Base-by-base conservation (phyloP, 2,113 vertebrate species). In the Oceanodroma tethys region DNA sequence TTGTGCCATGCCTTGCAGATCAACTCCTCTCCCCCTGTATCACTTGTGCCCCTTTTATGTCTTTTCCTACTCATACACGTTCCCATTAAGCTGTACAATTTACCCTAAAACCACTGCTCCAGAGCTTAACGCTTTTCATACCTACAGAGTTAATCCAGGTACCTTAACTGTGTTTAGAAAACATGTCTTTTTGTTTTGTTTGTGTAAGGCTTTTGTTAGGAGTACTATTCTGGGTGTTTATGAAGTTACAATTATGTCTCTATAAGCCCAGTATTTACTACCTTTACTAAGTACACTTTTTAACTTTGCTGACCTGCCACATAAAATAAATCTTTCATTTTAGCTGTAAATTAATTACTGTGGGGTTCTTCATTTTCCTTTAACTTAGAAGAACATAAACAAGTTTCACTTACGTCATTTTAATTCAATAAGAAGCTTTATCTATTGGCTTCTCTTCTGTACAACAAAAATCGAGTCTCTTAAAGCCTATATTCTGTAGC, bases 291-390 rank as follows among this genome's bases (percentile, higher is more conserved):
- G 60, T n/a, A 93, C n/a, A 58, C 43, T 75, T 79, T 89, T 95
- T 93, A 94, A 97, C 65, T 94, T 90, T 94, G 36, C 88, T 97
- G 85, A 88, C 89, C 68, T 94, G 72, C n/a, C 90, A 88, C 66
- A 95, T 93, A 93, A 97, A 98, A 78, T 38, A 36, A 87, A 34
- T 67, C 65, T 95, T 95, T 84, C 63, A 89, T 93, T 95, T 96
- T 92, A 70, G 30, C 45, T 96, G 75, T 66, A 97, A 96, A 93
- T 94, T 97, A 95, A 97, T 93, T 96, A 93, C 55, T 23, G 20
- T 25, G 19, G 5, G 17, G 19, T 42, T 86, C 80, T 75, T 65
- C 0, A 0, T 80, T 88, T 85, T 88, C 42, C 80, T 83, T 65
- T 94, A 67, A 52, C 56, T 97, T 85, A 90, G 81, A 84, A 93